These are phyloP conservation scores for Synergus laeviventris DNA, from an alignment of 2,888 invertebrate genomes.

Conservation along the genomic window DNA sequence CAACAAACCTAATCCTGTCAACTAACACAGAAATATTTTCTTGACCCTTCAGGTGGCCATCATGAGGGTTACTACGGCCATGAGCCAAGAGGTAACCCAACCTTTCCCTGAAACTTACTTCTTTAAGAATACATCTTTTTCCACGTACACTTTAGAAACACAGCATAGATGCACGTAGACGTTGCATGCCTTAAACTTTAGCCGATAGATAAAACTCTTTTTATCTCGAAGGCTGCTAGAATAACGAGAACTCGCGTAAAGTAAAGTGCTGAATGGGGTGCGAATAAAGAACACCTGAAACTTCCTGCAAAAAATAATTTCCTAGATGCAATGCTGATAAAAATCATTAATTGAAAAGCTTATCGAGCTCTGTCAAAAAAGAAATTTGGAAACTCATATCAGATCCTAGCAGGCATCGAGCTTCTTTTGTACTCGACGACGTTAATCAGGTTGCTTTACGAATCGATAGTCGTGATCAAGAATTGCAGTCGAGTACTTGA, in stretches of 20 bases:
- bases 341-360: background rate
- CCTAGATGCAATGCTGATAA: background rate
- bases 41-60: slow-evolving; percentile 76
- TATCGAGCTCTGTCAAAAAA: background rate
- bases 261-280: background rate
- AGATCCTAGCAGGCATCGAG: background rate
- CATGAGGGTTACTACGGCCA: slow-evolving; percentile 82
- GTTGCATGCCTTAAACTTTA: slow-evolving; percentile 55
- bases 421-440: background rate
- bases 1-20: background rate
- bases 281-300: background rate
- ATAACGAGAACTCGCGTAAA: slow-evolving; percentile 5
- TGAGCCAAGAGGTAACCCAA: slow-evolving; percentile 85
- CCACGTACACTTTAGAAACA: background rate
- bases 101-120: slow-evolving; percentile 52
- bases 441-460: background rate
- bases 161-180: slow-evolving; percentile 56
- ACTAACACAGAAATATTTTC: slow-evolving; percentile 39
- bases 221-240: slow-evolving; percentile 39
- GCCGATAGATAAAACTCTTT: background rate
- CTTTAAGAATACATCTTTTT: background rate
- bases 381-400: background rate
- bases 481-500: slow-evolving; percentile 20
- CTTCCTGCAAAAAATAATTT: background rate
- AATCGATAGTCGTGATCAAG: slow-evolving; percentile 1